Conservation (phyloP, 2,113 vertebrate genomes). For the Laterallus jamaicensis region DNA sequence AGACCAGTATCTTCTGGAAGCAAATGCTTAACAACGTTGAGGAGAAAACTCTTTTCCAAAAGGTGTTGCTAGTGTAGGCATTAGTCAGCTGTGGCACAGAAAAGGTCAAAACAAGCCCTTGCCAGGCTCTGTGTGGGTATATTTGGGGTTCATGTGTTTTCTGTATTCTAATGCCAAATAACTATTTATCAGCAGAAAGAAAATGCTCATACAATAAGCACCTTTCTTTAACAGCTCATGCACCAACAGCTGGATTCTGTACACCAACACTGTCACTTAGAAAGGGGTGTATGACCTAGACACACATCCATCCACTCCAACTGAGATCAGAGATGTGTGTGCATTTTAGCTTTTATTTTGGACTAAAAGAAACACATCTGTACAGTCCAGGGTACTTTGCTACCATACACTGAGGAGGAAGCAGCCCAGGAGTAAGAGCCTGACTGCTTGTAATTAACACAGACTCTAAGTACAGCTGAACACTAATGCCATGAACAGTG, state of each 20-base stretch:
- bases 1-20: background rate
- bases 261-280: background rate
- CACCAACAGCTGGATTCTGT: background rate
- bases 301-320: background rate
- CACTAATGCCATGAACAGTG: background rate
- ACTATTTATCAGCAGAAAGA: background rate
- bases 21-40: background rate
- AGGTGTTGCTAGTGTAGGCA: background rate
- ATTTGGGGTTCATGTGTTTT: background rate
- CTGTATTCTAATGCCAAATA: background rate
- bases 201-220: background rate
- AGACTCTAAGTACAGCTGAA: background rate
- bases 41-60: background rate
- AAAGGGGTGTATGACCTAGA: background rate
- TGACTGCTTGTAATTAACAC: background rate
- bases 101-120: background rate
- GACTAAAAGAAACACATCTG: background rate
- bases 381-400: background rate
- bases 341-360: background rate
- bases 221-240: background rate
- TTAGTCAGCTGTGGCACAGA: background rate
- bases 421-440: background rate
- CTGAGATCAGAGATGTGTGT: background rate
- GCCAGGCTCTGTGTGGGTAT: background rate
- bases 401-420: background rate